Base-by-base conservation (phyloP, 2,797 vertebrate species). In the Mus caroli region DNA sequence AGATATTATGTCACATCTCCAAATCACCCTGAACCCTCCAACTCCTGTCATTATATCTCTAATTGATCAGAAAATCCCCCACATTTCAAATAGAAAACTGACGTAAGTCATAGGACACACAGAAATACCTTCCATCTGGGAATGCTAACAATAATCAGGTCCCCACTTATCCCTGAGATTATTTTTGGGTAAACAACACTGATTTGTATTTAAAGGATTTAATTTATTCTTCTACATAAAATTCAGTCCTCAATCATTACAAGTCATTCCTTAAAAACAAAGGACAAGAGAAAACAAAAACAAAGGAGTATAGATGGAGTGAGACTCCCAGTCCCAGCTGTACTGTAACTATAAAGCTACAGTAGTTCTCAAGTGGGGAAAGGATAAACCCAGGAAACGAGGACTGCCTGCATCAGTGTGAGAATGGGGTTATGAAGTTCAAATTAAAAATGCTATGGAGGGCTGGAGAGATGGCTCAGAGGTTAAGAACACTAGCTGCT, bases 151-250 rank as follows among this genome's bases (percentile, higher is more conserved):
- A 77, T 3, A n/a, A 73, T 31, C 6, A 64, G 67, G 28, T 6
- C 52, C n/a, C 13, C 37, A 37, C 20, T 43, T 67, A 20, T 34
- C 37, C 34, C 26, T 26, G 4, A 67, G 6, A 13, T 43, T 60
- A 79, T 79, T 78, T 77, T 24, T 54, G 19, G 20, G 1, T 88
- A 43, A 88, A 85, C 69, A 86, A 75, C 1, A 31, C 0, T 20
- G 22, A 84, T 92, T 62, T 54, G 52, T 60, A 67, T 46, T 92
- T 77, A 60, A 85, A 95, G 87, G n/a, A 50, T 13, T 52, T 64
- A 50, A 52, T 4, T 46, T 62, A 46, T 24, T 92, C 50, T 24
- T 92, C 50, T 56, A 46, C 6, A 24, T 20, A 43, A 91, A 90
- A 77, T 31, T 69, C 40, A 60, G 40, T 6, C 60, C 46, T 54